Evolutionary conservation across 2,888 invertebrate genomes (phyloP).

Genomic region (Melitaea athalia): DNA sequence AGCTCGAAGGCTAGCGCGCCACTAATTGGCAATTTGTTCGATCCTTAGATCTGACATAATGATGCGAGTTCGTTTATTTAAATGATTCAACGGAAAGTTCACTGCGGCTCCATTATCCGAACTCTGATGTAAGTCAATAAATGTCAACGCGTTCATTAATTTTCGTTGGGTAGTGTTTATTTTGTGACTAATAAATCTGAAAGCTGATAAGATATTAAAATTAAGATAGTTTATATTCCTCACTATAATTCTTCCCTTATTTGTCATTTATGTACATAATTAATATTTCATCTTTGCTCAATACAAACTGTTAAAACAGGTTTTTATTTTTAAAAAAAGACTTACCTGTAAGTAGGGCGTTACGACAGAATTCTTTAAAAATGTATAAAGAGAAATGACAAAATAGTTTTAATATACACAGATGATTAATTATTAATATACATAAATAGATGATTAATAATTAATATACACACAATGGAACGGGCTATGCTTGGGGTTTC

Average conservation of each 20-base stretch:
- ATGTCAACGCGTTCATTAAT: conserved; percentile 42
- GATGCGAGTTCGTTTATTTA: conserved; percentile 81
- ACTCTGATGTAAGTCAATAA: conserved; percentile 40
- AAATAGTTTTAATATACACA: too few species aligned
- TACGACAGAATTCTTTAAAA: too few species aligned
- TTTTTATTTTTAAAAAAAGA: too few species aligned
- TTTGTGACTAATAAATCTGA: conserved; percentile 16
- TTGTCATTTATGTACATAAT: not conserved
- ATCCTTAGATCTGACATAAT: conserved; percentile 81
- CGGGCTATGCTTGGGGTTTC: too few species aligned
- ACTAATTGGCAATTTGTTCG: conserved; percentile 82
- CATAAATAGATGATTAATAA: too few species aligned
- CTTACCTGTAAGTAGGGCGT: too few species aligned
- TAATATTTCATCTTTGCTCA: not conserved
- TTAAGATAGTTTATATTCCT: not conserved
- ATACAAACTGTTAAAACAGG: too few species aligned
- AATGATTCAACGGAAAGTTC: conserved; percentile 79
- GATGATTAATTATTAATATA: too few species aligned
- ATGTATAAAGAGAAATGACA: too few species aligned
- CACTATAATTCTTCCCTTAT: not conserved
- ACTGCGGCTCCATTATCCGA: conserved; percentile 46
- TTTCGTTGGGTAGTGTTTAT: conserved; percentile 37
- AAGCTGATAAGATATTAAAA: not conserved
- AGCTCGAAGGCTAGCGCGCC: conserved; percentile 60
- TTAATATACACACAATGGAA: too few species aligned